Base-by-base conservation (phyloP, 2,113 vertebrate genomes). In the Sylvietta virens region DNA sequence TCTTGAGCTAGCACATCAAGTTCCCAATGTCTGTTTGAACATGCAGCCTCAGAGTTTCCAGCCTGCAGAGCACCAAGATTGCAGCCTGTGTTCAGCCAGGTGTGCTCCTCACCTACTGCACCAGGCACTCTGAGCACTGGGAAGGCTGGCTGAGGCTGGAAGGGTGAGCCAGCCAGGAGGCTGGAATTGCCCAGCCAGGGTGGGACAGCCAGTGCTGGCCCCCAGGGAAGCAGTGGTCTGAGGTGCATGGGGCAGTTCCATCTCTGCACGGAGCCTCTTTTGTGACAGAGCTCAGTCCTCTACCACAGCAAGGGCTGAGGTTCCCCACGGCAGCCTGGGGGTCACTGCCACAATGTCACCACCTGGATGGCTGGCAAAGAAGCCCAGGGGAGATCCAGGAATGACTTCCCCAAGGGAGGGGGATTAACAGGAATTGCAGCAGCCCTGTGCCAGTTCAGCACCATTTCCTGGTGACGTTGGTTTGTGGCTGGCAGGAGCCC, bases 401-500 rank as follows among this genome's bases (percentile, higher is more conserved):
- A 56, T 16, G 21, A 8, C 15, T 21, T 2, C 7, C 21, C 51
- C 20, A 1, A 1, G 7, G 77, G 69, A 45, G 28, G 18, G 30
- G 48, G 28, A 15, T 53, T 22, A 23, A 40, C 65, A 82, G 70
- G 62, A 86, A 39, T 64, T 72, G 40, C 62, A 53, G 70, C 73
- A 85, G 42, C 74, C 18, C 58, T 27, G 37, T 69, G 56, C 86
- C 1, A 1, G 85, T 76, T 95, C 66, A 86, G 64, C 81, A 76
- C 74, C 54, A 6, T 89, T 94, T 94, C 87, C 93, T 86, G 90
- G 93, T 85, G 94, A 65, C 6, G 13, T 83, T 96, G 0, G 11
- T 81, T 89, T 13, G 4, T 62, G 78, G 90, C 81, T 93, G 85
- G 87, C 94, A 94, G 85, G 47, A 92, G 51, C 88, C 69, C 80